Evolutionary conservation across 2,797 vertebrate genomes (phyloP).

Genomic region (Mormyrus proboscirostris): DNA sequence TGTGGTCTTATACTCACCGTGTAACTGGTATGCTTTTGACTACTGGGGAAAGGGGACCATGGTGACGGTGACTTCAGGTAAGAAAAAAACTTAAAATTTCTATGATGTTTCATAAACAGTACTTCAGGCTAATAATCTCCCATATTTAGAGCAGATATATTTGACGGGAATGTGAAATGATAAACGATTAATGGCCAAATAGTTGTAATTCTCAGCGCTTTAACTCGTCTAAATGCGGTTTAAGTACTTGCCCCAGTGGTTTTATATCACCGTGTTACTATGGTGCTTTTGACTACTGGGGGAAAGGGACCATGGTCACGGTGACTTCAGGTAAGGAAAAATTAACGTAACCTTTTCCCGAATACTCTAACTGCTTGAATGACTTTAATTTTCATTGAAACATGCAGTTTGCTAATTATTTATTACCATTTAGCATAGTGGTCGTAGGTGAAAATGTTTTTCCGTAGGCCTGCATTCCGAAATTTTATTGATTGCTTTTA

Average conservation of each 20-base stretch:
- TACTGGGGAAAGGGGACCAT: constrained; percentile 52
- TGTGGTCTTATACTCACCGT: background rate
- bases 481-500: background rate
- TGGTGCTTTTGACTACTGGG: constrained; percentile 48
- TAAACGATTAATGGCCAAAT: background rate
- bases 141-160: background rate
- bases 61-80: constrained; percentile 59
- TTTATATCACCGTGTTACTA: background rate
- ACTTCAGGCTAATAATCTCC: background rate
- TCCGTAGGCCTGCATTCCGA: background rate
- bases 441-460: background rate
- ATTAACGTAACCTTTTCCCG: background rate
- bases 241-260: background rate
- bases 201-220: background rate
- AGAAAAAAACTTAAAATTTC: constrained; percentile 1
- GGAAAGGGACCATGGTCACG: constrained; percentile 49
- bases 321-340: constrained; percentile 53
- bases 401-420: background rate
- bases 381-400: background rate
- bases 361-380: background rate
- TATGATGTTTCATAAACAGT: background rate
- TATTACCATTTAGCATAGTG: background rate
- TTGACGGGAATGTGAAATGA: background rate
- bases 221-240: background rate
- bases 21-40: constrained; percentile 25